These are phyloP conservation scores for Athalia rosae DNA, from an alignment of 2,888 invertebrate species.

Conservation along the genomic window DNA sequence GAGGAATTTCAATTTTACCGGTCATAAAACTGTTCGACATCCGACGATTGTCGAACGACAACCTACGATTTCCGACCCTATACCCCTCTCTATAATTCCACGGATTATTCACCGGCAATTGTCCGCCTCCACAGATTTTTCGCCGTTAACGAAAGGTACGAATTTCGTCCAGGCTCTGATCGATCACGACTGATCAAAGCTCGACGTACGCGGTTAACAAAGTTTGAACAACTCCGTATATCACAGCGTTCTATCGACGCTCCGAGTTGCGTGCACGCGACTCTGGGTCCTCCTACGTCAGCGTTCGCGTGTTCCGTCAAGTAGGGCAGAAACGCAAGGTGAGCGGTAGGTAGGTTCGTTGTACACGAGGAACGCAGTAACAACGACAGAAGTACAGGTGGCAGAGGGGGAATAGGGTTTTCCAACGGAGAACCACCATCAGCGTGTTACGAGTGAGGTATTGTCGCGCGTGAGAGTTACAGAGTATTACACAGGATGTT, in stretches of 20 bases:
- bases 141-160: background rate
- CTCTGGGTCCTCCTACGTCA: background rate
- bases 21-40: constrained; percentile 40
- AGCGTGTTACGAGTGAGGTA: background rate
- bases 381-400: too few relatives aligned
- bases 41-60: constrained; percentile 18
- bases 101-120: constrained; percentile 13
- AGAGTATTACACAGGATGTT: background rate
- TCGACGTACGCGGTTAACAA: too few relatives aligned
- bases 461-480: background rate
- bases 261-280: background rate
- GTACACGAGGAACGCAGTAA: too few relatives aligned
- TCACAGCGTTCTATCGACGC: background rate
- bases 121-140: constrained; percentile 1
- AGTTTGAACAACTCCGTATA: too few relatives aligned
- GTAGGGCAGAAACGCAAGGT: background rate
- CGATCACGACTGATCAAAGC: too few relatives aligned
- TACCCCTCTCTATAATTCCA: background rate
- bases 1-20: constrained; percentile 21
- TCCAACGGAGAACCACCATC: background rate
- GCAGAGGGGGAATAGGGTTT: background rate
- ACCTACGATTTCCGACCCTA: background rate
- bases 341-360: too few relatives aligned
- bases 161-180: background rate
- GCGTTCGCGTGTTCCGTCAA: background rate